A percentile compares a stretch with the other conserved stretches of the same genome.
Conservation (phyloP, 1,140 invertebrate species). For the Myzus persicae region DNA sequence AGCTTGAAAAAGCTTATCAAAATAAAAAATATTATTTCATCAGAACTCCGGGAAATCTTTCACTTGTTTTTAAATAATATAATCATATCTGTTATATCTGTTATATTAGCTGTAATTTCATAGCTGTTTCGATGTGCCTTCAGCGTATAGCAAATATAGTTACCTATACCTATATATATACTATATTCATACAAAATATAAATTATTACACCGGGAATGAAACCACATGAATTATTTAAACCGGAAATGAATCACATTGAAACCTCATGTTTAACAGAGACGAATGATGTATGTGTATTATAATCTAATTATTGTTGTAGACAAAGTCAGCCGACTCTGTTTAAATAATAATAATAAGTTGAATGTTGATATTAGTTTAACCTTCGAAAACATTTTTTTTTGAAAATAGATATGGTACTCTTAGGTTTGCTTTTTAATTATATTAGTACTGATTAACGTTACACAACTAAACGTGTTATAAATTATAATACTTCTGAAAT, state of each 20-base stretch:
- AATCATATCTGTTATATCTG: too few relatives aligned
- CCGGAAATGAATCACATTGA: constrained; percentile 19
- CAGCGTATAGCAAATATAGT: not conserved
- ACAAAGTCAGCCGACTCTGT: constrained; percentile 8
- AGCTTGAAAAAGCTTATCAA: not conserved
- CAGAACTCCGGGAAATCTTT: not conserved
- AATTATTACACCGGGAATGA: constrained; percentile 11
- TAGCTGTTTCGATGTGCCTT: not conserved
- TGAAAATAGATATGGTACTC: not conserved
- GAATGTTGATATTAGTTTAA: not conserved
- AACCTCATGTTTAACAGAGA: constrained; percentile 16
- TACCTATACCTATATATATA: not conserved
- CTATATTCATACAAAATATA: constrained; percentile 10
- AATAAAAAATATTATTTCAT: not conserved
- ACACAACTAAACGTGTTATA: not conserved
- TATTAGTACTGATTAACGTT: not conserved
- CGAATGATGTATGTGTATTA: constrained; percentile 32
- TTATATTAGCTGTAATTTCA: too few relatives aligned
- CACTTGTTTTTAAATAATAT: not conserved
- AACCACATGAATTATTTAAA: constrained; percentile 42
- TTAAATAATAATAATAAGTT: not conserved
- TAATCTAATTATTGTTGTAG: constrained; percentile 31
- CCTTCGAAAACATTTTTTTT: not conserved
- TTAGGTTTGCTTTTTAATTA: not conserved
- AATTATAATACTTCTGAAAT: not conserved